Evolutionary conservation across 1,140 invertebrate species (phyloP).

Genomic region (Leptopilina clavipes): DNA sequence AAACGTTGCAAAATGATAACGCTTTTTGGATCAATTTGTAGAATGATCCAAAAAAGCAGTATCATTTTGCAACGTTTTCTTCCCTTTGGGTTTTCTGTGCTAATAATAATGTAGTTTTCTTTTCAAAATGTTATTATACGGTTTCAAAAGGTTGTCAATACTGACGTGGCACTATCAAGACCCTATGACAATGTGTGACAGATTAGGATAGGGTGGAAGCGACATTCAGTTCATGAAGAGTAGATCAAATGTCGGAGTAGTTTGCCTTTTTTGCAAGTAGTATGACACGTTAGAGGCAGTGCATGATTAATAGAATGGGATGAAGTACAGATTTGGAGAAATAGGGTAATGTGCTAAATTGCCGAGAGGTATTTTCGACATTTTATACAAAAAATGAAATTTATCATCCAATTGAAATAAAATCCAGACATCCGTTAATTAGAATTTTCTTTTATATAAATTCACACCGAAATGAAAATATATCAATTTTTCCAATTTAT

Average conservation of each 20-base stretch:
- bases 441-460: too few relatives aligned
- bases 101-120: too few relatives aligned
- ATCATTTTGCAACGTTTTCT: too few relatives aligned
- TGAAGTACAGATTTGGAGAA: conserved; percentile 5
- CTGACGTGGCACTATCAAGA: neutral
- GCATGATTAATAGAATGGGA: conserved; percentile 1
- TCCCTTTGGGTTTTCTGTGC: too few relatives aligned
- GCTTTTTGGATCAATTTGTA: too few relatives aligned
- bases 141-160: neutral
- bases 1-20: too few relatives aligned
- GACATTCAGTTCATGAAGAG: neutral
- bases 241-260: neutral
- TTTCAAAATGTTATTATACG: too few relatives aligned
- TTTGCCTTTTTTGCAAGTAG: neutral
- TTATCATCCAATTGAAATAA: neutral
- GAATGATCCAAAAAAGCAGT: too few relatives aligned
- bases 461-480: too few relatives aligned
- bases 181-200: conserved; percentile 1
- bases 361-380: neutral
- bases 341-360: neutral
- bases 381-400: neutral
- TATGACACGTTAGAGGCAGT: neutral
- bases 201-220: neutral
- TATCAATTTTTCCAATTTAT: too few relatives aligned
- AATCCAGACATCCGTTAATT: too few relatives aligned